Base-by-base conservation (phyloP, 1,140 invertebrate species). In the Scaptodrosophila lebanonensis region DNA sequence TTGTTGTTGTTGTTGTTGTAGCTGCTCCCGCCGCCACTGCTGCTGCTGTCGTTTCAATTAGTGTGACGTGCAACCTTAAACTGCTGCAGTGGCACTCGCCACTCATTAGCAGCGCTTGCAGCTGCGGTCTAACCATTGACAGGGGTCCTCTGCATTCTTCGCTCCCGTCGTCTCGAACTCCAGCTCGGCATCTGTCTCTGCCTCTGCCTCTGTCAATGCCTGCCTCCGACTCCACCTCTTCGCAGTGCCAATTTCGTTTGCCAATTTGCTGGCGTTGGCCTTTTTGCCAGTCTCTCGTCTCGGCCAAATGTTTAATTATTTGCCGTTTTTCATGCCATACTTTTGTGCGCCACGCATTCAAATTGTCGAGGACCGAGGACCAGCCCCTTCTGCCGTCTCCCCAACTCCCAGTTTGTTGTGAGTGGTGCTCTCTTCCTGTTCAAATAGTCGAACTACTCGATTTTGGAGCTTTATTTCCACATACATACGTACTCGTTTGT, bases 21-120 rank as follows among this genome's bases (percentile, higher is more conserved):
- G n/a, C n/a, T n/a, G n/a, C n/a, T n/a, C n/a, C n/a, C n/a, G n/a
- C n/a, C n/a, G n/a, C n/a, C n/a, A n/a, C 20, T 18, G 18, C 36
- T 38, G 32, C 6, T 25, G 60, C 53, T 50, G 45, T 43, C 32
- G 73, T 79, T 79, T 79, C 73, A 79, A 79, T 79, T 79, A 73
- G 65, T 62, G 38, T 22, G 5, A 56, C 39, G 35, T 48, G 58
- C 62, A 11, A 17, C 25, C 18, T 9, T 6, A 18, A 30, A 42
- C 30, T 42, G 27, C 35, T 40, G 60, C n/a, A n/a, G n/a, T n/a
- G 35, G 4, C 12, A 11, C 32, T 33, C 8, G 66, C 58, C 72
- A 77, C 66, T 76, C 72, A 77, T 77, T 77, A 77, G 72, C 67
- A 77, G 67, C 50, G 72, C 63, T 77, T 71, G 66, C 72, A 76